Evolutionary conservation across 1,140 invertebrate species (phyloP).

Genomic region (Heliconius nattereri): DNA sequence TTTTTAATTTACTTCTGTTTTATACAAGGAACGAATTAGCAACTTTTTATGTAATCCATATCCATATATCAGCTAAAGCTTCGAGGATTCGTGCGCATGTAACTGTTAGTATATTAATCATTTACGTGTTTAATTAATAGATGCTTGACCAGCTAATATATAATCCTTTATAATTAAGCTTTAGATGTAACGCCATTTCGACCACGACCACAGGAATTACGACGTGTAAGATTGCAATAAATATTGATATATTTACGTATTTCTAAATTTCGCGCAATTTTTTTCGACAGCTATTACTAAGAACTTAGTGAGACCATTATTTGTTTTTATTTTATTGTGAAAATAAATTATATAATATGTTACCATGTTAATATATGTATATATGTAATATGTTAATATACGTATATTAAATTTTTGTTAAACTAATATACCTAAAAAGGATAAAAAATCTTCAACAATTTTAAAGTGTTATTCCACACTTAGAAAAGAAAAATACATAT

Average conservation of each 20-base stretch:
- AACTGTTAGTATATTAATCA: slow-evolving; percentile 18
- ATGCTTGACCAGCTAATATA: slow-evolving; percentile 3
- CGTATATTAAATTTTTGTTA: too few species aligned
- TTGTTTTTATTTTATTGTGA: background rate
- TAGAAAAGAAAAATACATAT: too few species aligned
- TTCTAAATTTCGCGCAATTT: too few species aligned
- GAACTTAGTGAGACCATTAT: background rate
- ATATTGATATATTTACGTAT: background rate
- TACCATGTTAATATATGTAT: too few species aligned
- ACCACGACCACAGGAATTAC: background rate
- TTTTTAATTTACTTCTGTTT: too few species aligned
- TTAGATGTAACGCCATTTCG: background rate
- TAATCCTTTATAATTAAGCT: slow-evolving; percentile 24
- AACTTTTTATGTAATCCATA: background rate
- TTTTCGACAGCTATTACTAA: too few species aligned
- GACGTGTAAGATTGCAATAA: background rate
- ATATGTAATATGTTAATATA: too few species aligned
- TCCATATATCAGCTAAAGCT: background rate
- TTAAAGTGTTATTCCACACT: too few species aligned
- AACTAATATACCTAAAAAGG: background rate
- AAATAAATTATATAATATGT: background rate
- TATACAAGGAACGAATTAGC: too few species aligned
- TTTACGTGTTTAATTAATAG: slow-evolving; percentile 16
- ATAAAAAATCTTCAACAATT: too few species aligned
- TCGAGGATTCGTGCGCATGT: background rate